Evolutionary conservation across 2,888 invertebrate genomes (phyloP).

Genomic region (Punctoribates punctum): DNA sequence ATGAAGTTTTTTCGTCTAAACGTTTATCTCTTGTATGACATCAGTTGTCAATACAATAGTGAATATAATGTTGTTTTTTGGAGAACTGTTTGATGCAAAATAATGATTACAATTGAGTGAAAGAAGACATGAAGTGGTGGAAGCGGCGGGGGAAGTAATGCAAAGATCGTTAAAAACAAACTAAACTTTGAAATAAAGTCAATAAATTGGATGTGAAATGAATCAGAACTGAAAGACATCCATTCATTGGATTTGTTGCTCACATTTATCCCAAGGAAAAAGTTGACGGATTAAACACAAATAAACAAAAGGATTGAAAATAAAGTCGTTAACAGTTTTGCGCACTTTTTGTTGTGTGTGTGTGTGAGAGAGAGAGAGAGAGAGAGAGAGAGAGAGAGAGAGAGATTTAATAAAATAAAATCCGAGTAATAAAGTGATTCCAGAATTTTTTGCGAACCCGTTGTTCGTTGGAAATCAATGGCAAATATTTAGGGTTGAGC

Average conservation of each 20-base stretch:
- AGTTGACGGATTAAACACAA: too few relatives aligned
- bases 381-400: too few relatives aligned
- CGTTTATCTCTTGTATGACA: slow-evolving; percentile 15
- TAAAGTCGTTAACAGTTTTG: too few relatives aligned
- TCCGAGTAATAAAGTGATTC: too few relatives aligned
- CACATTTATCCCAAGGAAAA: not conserved
- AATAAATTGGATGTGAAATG: slow-evolving; percentile 9
- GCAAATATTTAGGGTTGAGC: not conserved
- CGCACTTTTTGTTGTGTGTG: too few relatives aligned
- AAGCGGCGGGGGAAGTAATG: not conserved
- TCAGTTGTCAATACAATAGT: slow-evolving; percentile 19
- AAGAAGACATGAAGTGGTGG: not conserved
- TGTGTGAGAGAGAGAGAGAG: too few relatives aligned
- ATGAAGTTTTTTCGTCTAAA: not conserved
- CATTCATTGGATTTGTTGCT: not conserved
- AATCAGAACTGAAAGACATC: not conserved
- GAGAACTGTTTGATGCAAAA: slow-evolving; percentile 17
- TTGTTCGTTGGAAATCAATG: not conserved
- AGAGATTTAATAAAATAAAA: too few relatives aligned
- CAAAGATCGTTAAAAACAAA: not conserved
- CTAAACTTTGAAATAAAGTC: slow-evolving; percentile 8
- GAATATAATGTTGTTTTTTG: slow-evolving; percentile 1
- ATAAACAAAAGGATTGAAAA: too few relatives aligned
- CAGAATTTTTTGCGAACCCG: too few relatives aligned
- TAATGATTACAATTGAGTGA: slow-evolving; percentile 2